Evolutionary conservation across 2,888 invertebrate genomes (phyloP), one percentile per base, ranked within the genome.

Genomic region (Drosophila siamana): DNA sequence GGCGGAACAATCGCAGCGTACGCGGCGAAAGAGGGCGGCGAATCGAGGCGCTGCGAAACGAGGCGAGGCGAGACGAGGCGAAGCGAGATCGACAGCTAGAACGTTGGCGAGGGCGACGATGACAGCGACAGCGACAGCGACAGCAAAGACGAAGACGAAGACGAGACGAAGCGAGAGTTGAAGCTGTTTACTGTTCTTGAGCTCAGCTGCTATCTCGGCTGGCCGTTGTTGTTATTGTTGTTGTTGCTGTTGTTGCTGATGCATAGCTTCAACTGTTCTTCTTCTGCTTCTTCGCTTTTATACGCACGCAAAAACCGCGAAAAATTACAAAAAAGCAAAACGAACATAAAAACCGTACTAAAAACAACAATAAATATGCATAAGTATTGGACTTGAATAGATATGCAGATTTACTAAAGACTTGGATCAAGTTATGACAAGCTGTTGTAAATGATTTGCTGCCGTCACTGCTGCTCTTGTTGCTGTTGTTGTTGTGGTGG

Each of bases 101-200:
- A 33, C 33, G 33, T 33, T 33, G 33, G 33, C 33, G 33, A 33
- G 11, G 30, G 30, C 30, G 30, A 33, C 30, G 4, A 3, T n/a
- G 30, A 33, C 30, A 4, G 4, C 30, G 11, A 28, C 28, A 3
- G 9, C 28, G 8, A 30, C 30, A 4, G 4, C 30, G 30, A 33
- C n/a, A 33, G 33, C 33, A n/a, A 41, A 33, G 46, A n/a, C 26
- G 19, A 4, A 33, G 7, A 38, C 36, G 36, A 38, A 38, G 13
- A 16, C n/a, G 30, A 15, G 11, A 11, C n/a, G 28, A 41, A 38
- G 38, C 24, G 41, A 26, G 46, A 60, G 30, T 69, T 54, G 44
- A 62, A 65, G 69, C 64, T 82, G 78, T 86, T 77, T 83, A 83
- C 81, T 66, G 81, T 80, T 80, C 79, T 84, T 81, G 41, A 78